Base-by-base conservation (phyloP, 2,888 invertebrate species). In the Eurytoma californica region DNA sequence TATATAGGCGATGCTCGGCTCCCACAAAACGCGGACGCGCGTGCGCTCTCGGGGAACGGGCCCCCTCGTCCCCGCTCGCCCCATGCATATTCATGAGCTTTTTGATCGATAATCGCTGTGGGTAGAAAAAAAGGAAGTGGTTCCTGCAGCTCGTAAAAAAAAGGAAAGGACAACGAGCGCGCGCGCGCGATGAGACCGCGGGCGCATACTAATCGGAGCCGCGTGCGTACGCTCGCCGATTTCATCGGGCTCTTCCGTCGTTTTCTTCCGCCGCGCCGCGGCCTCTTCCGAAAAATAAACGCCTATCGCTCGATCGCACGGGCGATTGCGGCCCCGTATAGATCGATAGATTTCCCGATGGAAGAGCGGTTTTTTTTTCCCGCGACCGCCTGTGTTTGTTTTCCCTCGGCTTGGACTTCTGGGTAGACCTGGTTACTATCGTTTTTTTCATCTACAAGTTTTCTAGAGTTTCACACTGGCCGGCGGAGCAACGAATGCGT, bases 31-130 rank as follows among this genome's bases (percentile, higher is more conserved):
- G 60, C 13, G 12, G 14, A 49, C 4, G 16, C 61, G 68, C 67
- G 60, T 60, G 74, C 16, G 28, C 67, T 66, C 14, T 51, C 14
- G 24, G 2, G 49, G 24, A 70, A 16, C 49, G 24, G 18, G 51
- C 72, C 47, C 65, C 65, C 28, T 47, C 60, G 18, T 51, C 20
- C 47, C n/a, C 65, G 28, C 18, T 63, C 39, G 3, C 28, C 74
- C 55, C 79, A 89, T 89, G 88, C 86, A 89, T 89, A 89, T 89
- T 89, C 88, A 88, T 89, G 87, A 87, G 70, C 28, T 84, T 84
- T 86, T 86, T 87, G 88, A 88, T 89, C 87, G 86, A 85, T 86
- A 87, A 88, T 89, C 86, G 86, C 87, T 58, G 72, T 68, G 76
- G 72, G 70, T 68, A 76, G 70, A 86, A 86, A 88, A 86, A 88